Evolutionary conservation across 2,113 vertebrate genomes (phyloP), one percentile per base, ranked within the genome.

Genomic region (Malurus alboscapulatus): DNA sequence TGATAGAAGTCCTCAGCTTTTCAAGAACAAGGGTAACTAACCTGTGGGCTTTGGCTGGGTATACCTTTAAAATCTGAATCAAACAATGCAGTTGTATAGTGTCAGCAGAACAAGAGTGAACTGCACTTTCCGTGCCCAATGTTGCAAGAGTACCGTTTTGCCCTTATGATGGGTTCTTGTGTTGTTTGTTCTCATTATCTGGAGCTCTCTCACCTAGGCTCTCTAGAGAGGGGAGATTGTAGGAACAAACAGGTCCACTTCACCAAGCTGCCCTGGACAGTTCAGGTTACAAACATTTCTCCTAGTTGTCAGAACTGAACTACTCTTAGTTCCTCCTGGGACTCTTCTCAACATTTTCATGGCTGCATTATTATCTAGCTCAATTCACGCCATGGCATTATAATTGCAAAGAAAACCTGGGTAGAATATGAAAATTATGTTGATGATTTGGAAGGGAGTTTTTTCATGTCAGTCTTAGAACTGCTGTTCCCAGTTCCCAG

Each of bases 121-220:
- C 44, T 71, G 50, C 20, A 58, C 16, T 53, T 90, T 51, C 29
- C 12, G 3, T 40, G 44, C 16, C 20, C 19, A 6, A 0, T 25
- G 20, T 54, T 55, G 32, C 10, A 25, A 26, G 50, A 65, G 44
- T 36, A 29, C 9, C 13, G 20, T 82, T 82, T 65, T 87, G n/a
- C 58, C 54, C 27, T 72, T 87, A 16, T 0, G 0, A 2, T 45
- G 1, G 1, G 11, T 59, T 63, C 16, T 17, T 57, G 10, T 2
- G 0, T 58, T 71, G 20, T 40, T 44, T 25, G 40, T 50, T 36
- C 54, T 78, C 0, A 0, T 76, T 10, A 12, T 12, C 17, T 45
- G 67, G 34, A 45, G 55, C 50, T 89, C 47, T 48, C 21, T 48
- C 6, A 40, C 5, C 18, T 47, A 7, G 38, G 21, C 47, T 69